Evolutionary conservation across 2,888 invertebrate genomes (phyloP).

Genomic region (Perithous albicinctus): DNA sequence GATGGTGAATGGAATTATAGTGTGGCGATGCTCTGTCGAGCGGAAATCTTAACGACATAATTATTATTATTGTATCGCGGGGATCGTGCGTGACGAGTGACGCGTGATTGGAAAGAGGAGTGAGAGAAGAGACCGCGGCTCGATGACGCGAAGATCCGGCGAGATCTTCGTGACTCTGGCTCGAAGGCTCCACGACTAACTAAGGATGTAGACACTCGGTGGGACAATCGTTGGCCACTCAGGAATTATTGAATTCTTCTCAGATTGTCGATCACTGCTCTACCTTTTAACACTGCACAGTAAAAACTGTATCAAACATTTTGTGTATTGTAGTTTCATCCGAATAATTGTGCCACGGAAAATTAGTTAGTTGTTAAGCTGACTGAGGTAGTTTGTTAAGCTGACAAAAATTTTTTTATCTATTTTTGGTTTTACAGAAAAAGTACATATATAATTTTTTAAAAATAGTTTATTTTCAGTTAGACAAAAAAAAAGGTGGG

Average conservation of each 20-base stretch:
- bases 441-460: too few species aligned
- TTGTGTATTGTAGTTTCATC: too few species aligned
- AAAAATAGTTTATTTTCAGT: too few species aligned
- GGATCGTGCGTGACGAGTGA: constrained; percentile 47
- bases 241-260: background rate
- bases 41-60: constrained; percentile 64
- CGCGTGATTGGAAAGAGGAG: constrained; percentile 41
- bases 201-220: background rate
- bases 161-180: constrained; percentile 49
- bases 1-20: constrained; percentile 17
- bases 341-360: too few species aligned
- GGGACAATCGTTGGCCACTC: background rate
- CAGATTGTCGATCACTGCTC: background rate
- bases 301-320: background rate
- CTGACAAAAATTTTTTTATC: too few species aligned
- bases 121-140: constrained; percentile 50
- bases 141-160: constrained; percentile 72
- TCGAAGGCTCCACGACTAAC: background rate
- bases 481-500: too few species aligned
- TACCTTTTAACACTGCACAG: too few species aligned
- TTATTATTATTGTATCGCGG: constrained; percentile 55
- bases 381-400: too few species aligned
- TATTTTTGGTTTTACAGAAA: too few species aligned
- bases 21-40: constrained; percentile 43
- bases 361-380: too few species aligned